phyloP scores from a whole-genome alignment of 2,113 vertebrate species.

The Cyprinodon brontotheroides region DNA sequence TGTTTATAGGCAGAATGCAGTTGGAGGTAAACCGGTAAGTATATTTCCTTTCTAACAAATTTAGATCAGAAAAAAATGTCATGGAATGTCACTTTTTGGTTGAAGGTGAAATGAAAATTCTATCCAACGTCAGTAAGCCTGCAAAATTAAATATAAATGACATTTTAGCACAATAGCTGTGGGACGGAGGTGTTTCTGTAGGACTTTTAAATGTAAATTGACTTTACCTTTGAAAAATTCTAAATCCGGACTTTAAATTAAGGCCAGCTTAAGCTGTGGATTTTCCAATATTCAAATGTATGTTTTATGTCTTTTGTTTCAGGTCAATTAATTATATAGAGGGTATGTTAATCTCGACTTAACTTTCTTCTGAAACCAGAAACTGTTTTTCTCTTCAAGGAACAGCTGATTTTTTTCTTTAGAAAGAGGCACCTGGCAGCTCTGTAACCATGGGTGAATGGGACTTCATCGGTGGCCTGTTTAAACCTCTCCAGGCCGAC shows the following conservation, averaged over 20 bases:
- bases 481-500: slow-evolving; percentile 85
- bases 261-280: not conserved
- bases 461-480: slow-evolving; percentile 85
- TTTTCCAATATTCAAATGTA: not conserved
- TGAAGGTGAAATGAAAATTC: not conserved
- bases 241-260: not conserved
- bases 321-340: not conserved
- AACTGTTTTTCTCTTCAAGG: too few relatives aligned
- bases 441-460: slow-evolving; percentile 85
- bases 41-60: not conserved
- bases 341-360: not conserved
- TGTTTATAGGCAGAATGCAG: not conserved
- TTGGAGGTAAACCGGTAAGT: not conserved
- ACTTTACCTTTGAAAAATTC: not conserved
- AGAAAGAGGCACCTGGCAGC: not conserved
- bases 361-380: slow-evolving; percentile 25
- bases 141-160: not conserved
- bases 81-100: not conserved
- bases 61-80: not conserved
- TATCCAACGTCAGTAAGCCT: not conserved
- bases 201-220: not conserved
- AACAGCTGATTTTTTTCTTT: not conserved
- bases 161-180: not conserved
- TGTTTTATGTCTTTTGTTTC: slow-evolving; percentile 10
- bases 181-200: not conserved